Conservation (phyloP, 1,140 invertebrate genomes). For the Cydia strobilella region DNA sequence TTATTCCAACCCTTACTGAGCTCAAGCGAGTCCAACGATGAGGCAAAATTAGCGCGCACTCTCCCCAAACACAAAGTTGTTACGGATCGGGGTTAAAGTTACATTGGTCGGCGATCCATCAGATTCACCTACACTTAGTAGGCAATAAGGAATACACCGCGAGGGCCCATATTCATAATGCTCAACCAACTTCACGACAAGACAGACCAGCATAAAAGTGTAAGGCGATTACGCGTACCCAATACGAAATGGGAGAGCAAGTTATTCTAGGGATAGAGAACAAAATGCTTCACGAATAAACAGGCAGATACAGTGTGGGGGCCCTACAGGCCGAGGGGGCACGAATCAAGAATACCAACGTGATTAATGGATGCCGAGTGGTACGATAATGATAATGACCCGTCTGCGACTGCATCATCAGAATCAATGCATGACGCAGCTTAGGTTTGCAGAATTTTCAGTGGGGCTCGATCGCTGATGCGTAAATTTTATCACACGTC, state of each 20-base stretch:
- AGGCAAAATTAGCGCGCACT: not conserved
- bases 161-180: not conserved
- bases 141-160: not conserved
- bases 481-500: not conserved
- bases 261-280: not conserved
- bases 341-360: slow-evolving; percentile 68
- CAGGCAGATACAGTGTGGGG: not conserved
- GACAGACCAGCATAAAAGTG: not conserved
- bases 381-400: slow-evolving; percentile 74
- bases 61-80: slow-evolving; percentile 45
- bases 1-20: not conserved
- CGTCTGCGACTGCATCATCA: slow-evolving; percentile 35
- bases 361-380: slow-evolving; percentile 74
- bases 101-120: not conserved
- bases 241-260: not conserved
- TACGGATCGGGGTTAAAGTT: slow-evolving; percentile 38
- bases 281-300: not conserved
- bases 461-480: not conserved
- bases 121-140: not conserved
- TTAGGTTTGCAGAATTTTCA: slow-evolving; percentile 11
- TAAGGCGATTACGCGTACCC: not conserved
- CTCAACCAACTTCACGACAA: not conserved
- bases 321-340: slow-evolving; percentile 33
- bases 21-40: not conserved
- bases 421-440: slow-evolving; percentile 33